Conservation (phyloP, 2,888 invertebrate species). For the Ariolimax columbianus region DNA sequence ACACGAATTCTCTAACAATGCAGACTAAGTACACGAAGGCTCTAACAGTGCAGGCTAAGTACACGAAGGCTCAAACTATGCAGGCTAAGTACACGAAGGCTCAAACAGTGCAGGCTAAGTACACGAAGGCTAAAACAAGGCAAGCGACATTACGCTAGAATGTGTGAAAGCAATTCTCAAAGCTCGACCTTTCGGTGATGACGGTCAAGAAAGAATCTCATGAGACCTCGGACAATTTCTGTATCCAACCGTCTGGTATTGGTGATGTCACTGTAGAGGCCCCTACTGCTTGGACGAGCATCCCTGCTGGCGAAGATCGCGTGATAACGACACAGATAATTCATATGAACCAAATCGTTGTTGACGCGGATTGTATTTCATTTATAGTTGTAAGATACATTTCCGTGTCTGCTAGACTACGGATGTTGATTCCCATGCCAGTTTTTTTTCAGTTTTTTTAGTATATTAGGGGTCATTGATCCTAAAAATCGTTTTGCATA, state of each 20-base stretch:
- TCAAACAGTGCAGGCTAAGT: not conserved
- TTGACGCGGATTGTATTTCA: not conserved
- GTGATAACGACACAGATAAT: constrained; percentile 32
- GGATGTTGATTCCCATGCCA: not conserved
- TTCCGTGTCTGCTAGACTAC: not conserved
- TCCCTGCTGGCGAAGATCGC: constrained; percentile 14
- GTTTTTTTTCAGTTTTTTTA: not conserved
- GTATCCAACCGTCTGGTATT: not conserved
- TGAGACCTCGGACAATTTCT: not conserved
- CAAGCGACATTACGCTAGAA: not conserved
- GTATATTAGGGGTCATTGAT: not conserved
- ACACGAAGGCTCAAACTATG: no score
- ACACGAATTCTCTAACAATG: no score
- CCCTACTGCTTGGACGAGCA: not conserved
- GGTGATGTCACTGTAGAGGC: constrained; percentile 6
- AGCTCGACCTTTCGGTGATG: not conserved
- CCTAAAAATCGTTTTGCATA: not conserved
- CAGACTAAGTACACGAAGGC: no score
- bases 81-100: not conserved
- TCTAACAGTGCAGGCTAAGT: no score
- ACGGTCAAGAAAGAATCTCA: not conserved
- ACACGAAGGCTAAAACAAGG: no score
- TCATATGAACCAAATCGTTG: constrained; percentile 28
- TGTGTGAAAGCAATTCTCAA: not conserved
- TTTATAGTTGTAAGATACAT: not conserved